Base-by-base conservation (phyloP, 2,797 vertebrate genomes). In the Fistularia commersonii region DNA sequence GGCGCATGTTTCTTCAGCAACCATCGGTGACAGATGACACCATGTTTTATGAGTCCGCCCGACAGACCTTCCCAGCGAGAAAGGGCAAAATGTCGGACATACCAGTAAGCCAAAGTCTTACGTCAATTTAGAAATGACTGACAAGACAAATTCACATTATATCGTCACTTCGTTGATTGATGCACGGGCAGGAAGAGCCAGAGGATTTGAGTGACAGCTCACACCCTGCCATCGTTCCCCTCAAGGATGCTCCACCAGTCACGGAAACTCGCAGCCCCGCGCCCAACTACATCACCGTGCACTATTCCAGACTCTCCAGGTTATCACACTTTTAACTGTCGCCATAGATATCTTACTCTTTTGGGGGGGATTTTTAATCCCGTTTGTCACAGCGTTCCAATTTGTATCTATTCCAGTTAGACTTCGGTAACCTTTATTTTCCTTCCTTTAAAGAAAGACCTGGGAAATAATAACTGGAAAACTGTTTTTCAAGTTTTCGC, bases 161-260 rank as follows among this genome's bases (percentile, higher is more conserved):
- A 23, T 23, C 23, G n/a, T 23, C 2, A 2, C 23, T 23, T 23
- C 23, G 2, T 23, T 23, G 23, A 23, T 37, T 15, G 48, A 8
- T 46, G 11, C 40, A 23, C 15, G 11, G 12, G 15, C 23, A 81
- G 77, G 80, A 91, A 52, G 90, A 92, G 55, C 74, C 82, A 44
- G 90, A 92, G 52, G 88, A 90, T 10, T 48, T 83, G 64, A 85
- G 76, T 74, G 89, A 92, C 61, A 79, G 62, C 54, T 57, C 66
- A 45, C 85, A 91, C 38, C 90, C 91, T 0, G 61, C 85, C 54
- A 91, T 92, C 1, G 63, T 91, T 54, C 89, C 91, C 36, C 72
- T 92, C 41, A 87, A 83, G 44, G 90, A 92, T 31, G 79, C 82
- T 35, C 56, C 75, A 38, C 83, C 77, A 40, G 57, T 76, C 57